phyloP scores from a whole-genome alignment of 2,113 vertebrate species.

The Physeter macrocephalus region DNA sequence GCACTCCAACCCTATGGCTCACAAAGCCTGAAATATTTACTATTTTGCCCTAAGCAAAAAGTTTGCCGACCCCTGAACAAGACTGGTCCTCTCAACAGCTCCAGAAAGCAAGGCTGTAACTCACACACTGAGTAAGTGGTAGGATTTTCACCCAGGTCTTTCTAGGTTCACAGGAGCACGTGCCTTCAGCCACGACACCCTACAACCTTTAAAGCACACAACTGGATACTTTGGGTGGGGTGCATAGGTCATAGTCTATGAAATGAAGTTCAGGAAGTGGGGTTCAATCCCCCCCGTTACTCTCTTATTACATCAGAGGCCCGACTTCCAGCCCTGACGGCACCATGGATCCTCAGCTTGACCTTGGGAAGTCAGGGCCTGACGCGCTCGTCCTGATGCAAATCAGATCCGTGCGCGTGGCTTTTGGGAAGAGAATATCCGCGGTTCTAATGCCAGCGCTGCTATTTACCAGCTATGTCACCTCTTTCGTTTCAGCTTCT shows the following conservation, averaged over 20 bases:
- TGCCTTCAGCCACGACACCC: neutral
- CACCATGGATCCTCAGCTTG: neutral
- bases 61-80: neutral
- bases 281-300: neutral
- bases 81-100: neutral
- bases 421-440: neutral
- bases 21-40: neutral
- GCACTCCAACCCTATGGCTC: neutral
- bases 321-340: neutral
- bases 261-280: neutral
- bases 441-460: neutral
- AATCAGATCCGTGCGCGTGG: no score
- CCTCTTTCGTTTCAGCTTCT: neutral
- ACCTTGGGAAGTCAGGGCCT: neutral
- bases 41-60: neutral
- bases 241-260: neutral
- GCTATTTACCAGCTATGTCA: neutral
- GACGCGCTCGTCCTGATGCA: neutral
- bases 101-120: neutral
- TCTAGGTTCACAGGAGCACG: neutral
- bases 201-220: neutral
- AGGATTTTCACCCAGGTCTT: neutral
- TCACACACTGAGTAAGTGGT: neutral
- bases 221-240: neutral
- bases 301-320: neutral